A percentile compares a stretch with the other conserved stretches of the same genome.
These are phyloP conservation scores for Hippopotamyrus pictus DNA, from an alignment of 2,797 vertebrate genomes.

Conservation along the genomic window DNA sequence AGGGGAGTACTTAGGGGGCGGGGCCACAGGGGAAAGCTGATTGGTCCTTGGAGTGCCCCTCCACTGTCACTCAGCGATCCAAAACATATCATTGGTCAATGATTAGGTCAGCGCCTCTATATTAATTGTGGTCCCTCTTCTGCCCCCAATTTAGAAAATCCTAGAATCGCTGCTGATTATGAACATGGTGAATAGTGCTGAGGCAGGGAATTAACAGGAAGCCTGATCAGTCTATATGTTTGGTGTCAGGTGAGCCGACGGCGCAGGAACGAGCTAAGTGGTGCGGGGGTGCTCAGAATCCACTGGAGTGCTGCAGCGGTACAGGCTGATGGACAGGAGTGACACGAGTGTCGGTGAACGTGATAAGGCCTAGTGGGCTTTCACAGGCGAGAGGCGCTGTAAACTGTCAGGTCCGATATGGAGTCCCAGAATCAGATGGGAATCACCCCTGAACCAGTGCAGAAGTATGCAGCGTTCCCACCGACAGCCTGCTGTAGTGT, in stretches of 20 bases:
- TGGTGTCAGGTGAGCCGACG: background rate
- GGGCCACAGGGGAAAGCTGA: background rate
- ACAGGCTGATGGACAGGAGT: background rate
- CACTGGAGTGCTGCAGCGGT: background rate
- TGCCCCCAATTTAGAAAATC: background rate
- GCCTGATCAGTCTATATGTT: background rate
- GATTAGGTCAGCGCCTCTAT: background rate
- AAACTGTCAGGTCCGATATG: background rate
- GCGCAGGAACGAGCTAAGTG: background rate
- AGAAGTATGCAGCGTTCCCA: background rate
- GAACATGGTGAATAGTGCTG: background rate
- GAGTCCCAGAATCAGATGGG: background rate
- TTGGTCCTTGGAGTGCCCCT: background rate
- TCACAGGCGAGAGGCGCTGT: background rate
- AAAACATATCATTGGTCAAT: background rate
- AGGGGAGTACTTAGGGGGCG: background rate
- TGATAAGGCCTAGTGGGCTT: background rate
- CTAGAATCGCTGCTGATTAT: background rate
- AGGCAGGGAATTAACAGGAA: background rate
- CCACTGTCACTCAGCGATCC: background rate
- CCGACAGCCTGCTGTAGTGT: background rate
- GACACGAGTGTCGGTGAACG: background rate
- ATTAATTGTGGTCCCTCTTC: background rate
- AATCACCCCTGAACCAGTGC: background rate
- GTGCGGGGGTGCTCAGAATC: background rate